Percentiles rank a stretch among this genome's conserved stretches.
These are phyloP conservation scores for Aelia acuminata DNA, from an alignment of 2,888 invertebrate species.

Conservation along the genomic window DNA sequence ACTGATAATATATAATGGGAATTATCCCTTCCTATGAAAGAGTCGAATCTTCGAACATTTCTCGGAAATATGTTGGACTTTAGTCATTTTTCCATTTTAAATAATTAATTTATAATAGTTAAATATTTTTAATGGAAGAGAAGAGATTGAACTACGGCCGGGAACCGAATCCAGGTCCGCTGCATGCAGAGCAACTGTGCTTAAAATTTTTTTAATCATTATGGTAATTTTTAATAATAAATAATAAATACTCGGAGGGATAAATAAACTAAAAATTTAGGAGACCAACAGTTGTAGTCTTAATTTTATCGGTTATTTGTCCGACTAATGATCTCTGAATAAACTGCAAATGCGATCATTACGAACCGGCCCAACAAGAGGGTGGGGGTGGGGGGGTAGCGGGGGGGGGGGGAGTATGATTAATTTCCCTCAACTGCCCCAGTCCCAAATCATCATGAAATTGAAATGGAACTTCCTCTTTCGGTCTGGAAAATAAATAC, in stretches of 20 bases:
- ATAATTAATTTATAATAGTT: no score
- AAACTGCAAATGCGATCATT: slow-evolving; percentile 28
- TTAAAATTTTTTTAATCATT: no score
- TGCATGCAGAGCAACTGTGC: no score
- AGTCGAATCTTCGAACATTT: no score
- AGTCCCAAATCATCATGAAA: neutral
- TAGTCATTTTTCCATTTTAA: no score
- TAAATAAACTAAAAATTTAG: neutral
- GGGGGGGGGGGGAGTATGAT: neutral
- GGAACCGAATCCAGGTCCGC: no score
- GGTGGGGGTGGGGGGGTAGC: neutral
- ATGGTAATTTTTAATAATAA: no score
- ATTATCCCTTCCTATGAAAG: no score
- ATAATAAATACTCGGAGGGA: neutral
- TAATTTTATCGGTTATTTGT: neutral
- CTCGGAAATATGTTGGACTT: no score
- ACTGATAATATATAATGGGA: no score
- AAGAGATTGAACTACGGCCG: no score
- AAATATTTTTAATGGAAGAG: no score
- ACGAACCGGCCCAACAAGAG: neutral
- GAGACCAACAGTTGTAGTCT: neutral
- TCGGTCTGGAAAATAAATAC: slow-evolving; percentile 7
- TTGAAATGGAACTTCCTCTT: neutral
- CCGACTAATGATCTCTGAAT: neutral
- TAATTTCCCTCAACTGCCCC: neutral